These are phyloP conservation scores for Herpailurus yagouaroundi DNA, from an alignment of 2,113 vertebrate species.

Conservation along the genomic window DNA sequence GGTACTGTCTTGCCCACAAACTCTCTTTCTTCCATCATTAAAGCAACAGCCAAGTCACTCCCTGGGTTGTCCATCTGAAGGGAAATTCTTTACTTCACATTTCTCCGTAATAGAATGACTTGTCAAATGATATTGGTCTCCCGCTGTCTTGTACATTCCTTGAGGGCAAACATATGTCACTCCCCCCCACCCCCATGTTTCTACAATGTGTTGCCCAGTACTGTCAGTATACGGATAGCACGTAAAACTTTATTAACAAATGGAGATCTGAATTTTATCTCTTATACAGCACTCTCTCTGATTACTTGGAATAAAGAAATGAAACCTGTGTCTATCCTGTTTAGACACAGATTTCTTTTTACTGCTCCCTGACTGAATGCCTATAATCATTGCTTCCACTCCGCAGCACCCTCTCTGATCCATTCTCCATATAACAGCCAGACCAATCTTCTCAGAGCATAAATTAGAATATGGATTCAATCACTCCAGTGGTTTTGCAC, in stretches of 20 bases:
- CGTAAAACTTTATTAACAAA: neutral
- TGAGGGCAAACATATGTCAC: neutral
- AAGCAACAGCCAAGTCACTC: neutral
- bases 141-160: neutral
- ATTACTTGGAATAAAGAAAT: neutral
- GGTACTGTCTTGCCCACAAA: neutral
- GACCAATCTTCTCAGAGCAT: slow-evolving; percentile 22
- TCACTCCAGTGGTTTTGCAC: slow-evolving; percentile 1
- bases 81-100: neutral
- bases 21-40: neutral
- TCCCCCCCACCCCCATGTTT: neutral
- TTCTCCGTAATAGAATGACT: neutral
- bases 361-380: slow-evolving; percentile 7
- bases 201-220: neutral
- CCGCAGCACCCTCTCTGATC: neutral
- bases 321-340: neutral
- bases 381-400: slow-evolving; percentile 36
- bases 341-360: neutral
- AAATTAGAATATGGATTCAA: slow-evolving; percentile 61
- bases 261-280: neutral
- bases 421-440: neutral
- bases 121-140: neutral
- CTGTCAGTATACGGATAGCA: neutral
- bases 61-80: neutral
- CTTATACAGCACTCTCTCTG: neutral